Evolutionary conservation across 2,797 vertebrate species (phyloP), one percentile per base, ranked within the genome.

Genomic region (Eospalax fontanierii): DNA sequence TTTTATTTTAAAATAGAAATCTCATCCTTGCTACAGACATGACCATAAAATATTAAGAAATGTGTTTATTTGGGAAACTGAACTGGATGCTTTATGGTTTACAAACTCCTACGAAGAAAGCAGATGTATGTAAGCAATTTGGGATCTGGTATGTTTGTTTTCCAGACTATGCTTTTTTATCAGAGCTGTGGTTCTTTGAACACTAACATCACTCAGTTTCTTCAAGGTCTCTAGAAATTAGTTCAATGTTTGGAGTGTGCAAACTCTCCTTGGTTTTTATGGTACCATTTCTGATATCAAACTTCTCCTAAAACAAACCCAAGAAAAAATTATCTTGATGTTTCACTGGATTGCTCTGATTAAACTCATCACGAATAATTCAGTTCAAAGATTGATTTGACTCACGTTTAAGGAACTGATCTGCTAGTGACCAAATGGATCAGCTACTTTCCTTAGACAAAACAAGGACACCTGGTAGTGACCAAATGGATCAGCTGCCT

Each of bases 1-100:
- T 46, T 89, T 91, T 70, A 90, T 90, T 93, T 80, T 54, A 95
- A 95, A 86, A 92, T 4, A 86, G 89, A 89, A 92, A 84, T 54
- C 24, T 65, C 28, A 73, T 35, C 11, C 92, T 95, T 75, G 66
- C 35, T 11, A 70, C 50, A 89, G 70, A 83, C 38, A 90, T 50
- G n/a, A 38, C 59, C 90, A 79, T 76, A 89, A 95, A 96, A 61
- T 63, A 89, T 46, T 54, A 75, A 79, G 22, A 26, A 26, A 15
- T 5, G n/a, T 68, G 81, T 35, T 86, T 79, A 86, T 73, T 84
- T 96, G 79, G 86, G 35, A 89, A 93, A 65, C 57, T 50, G 18
- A 22, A 84, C 18, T 30, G 59, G 0, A 2, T 71, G 65, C 12
- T 83, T 90, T 38, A 74, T 24, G 90, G 57, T 12, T 50, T 85